phyloP scores from a whole-genome alignment of 2,888 invertebrate species.

The Carpatolechia fugitivella region DNA sequence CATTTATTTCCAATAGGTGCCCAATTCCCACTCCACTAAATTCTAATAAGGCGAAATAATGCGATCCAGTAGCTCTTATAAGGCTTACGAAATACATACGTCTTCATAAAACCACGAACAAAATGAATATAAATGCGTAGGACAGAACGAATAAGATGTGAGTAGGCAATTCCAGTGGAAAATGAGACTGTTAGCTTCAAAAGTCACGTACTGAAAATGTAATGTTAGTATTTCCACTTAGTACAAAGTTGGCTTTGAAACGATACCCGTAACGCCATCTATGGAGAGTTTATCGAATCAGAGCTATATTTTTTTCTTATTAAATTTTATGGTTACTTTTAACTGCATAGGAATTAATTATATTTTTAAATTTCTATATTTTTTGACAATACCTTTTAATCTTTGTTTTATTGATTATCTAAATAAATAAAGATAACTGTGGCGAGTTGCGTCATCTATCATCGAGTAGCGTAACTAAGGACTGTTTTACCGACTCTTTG shows the following conservation, averaged over 20 bases:
- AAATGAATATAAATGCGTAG: conserved; percentile 68
- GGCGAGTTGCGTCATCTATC: conserved; percentile 42
- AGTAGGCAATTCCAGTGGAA: conserved; percentile 64
- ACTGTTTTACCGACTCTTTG: conserved; percentile 23
- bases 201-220: conserved; percentile 63
- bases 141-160: conserved; percentile 63
- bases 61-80: conserved; percentile 45
- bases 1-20: conserved; percentile 30
- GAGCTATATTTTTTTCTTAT: background rate
- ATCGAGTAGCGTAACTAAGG: conserved; percentile 38
- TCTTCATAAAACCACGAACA: conserved; percentile 58
- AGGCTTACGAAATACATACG: conserved; percentile 51
- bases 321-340: background rate
- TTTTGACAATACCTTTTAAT: background rate
- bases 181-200: conserved; percentile 67
- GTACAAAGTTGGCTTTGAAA: conserved; percentile 16
- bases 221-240: conserved; percentile 10
- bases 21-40: conserved; percentile 28
- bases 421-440: background rate
- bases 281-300: background rate
- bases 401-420: no score
- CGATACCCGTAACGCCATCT: conserved; percentile 52
- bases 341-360: no score
- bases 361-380: no score
- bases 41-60: conserved; percentile 37